phyloP scores from a whole-genome alignment of 2,797 vertebrate genomes.

The Siniperca undulata region DNA sequence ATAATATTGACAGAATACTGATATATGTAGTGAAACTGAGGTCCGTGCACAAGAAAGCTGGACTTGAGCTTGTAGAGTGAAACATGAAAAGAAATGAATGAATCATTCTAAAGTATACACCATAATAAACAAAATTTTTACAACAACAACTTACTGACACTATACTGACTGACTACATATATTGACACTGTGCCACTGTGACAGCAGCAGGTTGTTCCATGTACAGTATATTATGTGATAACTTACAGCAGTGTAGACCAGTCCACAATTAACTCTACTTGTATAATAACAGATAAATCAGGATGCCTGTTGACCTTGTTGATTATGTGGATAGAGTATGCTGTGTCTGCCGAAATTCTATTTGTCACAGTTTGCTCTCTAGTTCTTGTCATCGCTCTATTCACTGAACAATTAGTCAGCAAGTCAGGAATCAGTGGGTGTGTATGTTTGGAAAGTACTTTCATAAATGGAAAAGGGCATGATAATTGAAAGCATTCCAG shows the following conservation, averaged over 20 bases:
- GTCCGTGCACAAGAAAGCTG: background rate
- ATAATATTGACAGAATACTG: background rate
- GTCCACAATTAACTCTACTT: slow-evolving; percentile 32
- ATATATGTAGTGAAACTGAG: background rate
- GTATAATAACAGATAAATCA: slow-evolving; percentile 47
- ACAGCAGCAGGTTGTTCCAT: slow-evolving; percentile 14
- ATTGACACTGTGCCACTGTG: background rate
- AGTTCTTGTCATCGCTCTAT: slow-evolving; percentile 50
- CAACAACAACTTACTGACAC: background rate
- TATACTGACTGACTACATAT: background rate
- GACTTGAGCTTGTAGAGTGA: background rate
- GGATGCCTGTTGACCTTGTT: slow-evolving; percentile 60
- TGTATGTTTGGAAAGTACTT: slow-evolving; percentile 65
- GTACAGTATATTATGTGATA: slow-evolving; percentile 4
- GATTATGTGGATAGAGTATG: slow-evolving; percentile 57
- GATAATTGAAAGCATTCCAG: slow-evolving; percentile 73
- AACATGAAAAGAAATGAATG: background rate
- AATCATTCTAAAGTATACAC: background rate
- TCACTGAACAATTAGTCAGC: slow-evolving; percentile 67
- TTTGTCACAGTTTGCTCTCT: slow-evolving; percentile 67
- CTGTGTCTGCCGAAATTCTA: slow-evolving; percentile 47
- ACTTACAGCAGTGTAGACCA: slow-evolving; percentile 18
- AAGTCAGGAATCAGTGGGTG: slow-evolving; percentile 60
- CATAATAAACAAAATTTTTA: background rate
- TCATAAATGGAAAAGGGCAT: slow-evolving; percentile 61